phyloP scores from a whole-genome alignment of 1,140 invertebrate genomes.

The Drosophila subpulchrella region DNA sequence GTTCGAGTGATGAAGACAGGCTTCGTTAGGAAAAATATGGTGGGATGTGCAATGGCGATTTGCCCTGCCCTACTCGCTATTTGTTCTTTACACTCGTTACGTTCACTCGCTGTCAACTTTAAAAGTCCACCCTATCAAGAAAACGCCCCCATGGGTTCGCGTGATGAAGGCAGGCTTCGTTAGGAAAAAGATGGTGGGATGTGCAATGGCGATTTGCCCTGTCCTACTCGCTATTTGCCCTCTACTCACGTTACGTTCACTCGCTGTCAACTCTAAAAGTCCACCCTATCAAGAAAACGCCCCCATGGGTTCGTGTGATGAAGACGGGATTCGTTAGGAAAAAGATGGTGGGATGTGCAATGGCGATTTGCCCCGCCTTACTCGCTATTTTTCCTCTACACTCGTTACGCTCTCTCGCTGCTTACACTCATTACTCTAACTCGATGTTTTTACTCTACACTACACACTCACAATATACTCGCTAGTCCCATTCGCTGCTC shows the following conservation, averaged over 20 bases:
- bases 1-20: background rate
- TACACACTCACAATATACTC: too few relatives aligned
- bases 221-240: too few relatives aligned
- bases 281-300: constrained; percentile 7
- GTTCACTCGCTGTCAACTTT: constrained; percentile 8
- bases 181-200: too few relatives aligned
- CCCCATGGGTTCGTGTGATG: background rate
- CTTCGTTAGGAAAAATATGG: background rate
- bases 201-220: background rate
- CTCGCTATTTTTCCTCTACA: background rate
- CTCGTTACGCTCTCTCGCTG: background rate
- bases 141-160: background rate
- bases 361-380: background rate
- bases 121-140: constrained; percentile 25
- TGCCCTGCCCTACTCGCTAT: background rate
- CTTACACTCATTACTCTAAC: too few relatives aligned
- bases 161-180: background rate
- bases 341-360: background rate
- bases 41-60: background rate
- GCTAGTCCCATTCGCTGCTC: too few relatives aligned
- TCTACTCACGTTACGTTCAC: too few relatives aligned
- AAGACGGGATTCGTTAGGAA: background rate
- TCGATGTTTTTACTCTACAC: too few relatives aligned
- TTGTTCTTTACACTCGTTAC: background rate
- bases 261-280: constrained; percentile 30